These are phyloP conservation scores for Spongia lamella DNA, from an alignment of 37 sponge, comb jelly and placozoan species.

Conservation along the genomic window DNA sequence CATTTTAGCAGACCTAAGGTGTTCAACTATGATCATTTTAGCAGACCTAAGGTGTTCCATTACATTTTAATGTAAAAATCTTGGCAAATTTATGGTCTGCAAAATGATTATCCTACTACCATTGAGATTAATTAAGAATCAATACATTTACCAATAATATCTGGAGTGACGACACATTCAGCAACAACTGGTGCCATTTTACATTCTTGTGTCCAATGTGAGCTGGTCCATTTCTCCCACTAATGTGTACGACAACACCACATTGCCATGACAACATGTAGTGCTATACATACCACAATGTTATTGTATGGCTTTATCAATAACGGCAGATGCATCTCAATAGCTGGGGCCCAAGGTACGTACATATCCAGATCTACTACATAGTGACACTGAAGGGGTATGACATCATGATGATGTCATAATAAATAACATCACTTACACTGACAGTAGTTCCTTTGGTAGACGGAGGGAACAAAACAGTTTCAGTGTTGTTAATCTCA, in stretches of 20 bases:
- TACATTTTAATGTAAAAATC: too few species aligned
- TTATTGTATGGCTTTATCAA: conserved; percentile 48
- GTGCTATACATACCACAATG: conserved; percentile 16
- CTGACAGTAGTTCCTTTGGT: conserved; percentile 38
- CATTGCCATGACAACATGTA: not conserved
- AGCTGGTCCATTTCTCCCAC: conserved; percentile 70
- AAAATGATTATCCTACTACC: too few species aligned
- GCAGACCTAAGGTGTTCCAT: too few species aligned
- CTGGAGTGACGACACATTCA: conserved; percentile 40
- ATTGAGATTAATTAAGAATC: too few species aligned
- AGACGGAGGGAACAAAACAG: conserved; percentile 1
- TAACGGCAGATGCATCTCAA: conserved; percentile 63
- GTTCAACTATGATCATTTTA: too few species aligned
- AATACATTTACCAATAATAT: conserved; percentile 51
- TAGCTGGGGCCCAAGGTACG: conserved; percentile 74
- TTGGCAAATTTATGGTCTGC: too few species aligned
- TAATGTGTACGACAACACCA: not conserved
- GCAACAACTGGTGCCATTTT: conserved; percentile 25
- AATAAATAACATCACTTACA: conserved; percentile 2
- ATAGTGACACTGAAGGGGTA: conserved; percentile 61
- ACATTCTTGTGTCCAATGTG: conserved; percentile 54
- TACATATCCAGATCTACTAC: conserved; percentile 69
- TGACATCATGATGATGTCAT: not conserved
- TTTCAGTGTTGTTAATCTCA: too few species aligned
- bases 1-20: too few species aligned